A percentile compares a stretch with the other conserved stretches of the same genome.
phyloP scores from a whole-genome alignment of 2,797 vertebrate species.

The Galaxias olidus region DNA sequence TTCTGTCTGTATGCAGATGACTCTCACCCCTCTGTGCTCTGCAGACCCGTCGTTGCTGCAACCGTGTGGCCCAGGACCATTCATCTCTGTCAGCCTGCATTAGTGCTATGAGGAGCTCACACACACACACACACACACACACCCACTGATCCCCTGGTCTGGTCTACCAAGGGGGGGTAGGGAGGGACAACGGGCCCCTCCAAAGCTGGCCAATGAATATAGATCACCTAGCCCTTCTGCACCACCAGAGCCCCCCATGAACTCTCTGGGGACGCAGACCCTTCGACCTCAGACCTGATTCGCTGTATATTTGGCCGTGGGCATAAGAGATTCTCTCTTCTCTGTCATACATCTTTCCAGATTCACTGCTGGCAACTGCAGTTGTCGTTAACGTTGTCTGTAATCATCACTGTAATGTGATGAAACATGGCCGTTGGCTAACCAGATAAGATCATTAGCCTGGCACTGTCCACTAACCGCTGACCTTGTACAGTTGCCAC shows the following conservation, averaged over 20 bases:
- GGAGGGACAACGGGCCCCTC: constrained; percentile 67
- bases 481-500: too few relatives aligned
- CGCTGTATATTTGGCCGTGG: constrained; percentile 41
- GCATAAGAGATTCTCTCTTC: constrained; percentile 36
- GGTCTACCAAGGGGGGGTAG: constrained; percentile 59
- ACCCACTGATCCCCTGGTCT: constrained; percentile 43
- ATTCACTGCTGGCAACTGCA: too few relatives aligned
- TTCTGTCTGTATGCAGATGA: constrained; percentile 63
- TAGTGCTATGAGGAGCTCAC: constrained; percentile 59
- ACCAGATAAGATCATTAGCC: too few relatives aligned
- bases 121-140: constrained; percentile 33
- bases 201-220: constrained; percentile 73
- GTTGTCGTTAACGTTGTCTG: too few relatives aligned
- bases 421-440: too few relatives aligned
- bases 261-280: constrained; percentile 60
- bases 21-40: constrained; percentile 40
- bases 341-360: too few relatives aligned
- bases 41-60: constrained; percentile 54
- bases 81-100: constrained; percentile 76
- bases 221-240: constrained; percentile 72
- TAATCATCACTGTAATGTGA: too few relatives aligned
- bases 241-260: constrained; percentile 45
- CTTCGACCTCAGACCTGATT: constrained; percentile 50
- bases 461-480: too few relatives aligned
- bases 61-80: constrained; percentile 66